Base-by-base conservation (phyloP, 1,140 invertebrate species). In the Drosophila repletoides region DNA sequence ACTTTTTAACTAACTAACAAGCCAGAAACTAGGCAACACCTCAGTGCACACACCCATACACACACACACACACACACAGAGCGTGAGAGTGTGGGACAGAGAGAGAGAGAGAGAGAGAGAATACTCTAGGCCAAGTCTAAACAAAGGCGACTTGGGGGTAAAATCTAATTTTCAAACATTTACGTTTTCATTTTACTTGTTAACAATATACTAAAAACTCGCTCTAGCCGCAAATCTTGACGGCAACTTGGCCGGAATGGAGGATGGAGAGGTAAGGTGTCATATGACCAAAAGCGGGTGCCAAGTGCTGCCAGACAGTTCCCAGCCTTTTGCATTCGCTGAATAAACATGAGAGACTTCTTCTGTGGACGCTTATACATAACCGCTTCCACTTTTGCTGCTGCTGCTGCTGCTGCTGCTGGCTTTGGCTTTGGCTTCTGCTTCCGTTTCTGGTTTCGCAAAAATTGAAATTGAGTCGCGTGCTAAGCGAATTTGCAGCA, bases 81-180 rank as follows among this genome's bases (percentile, higher is more conserved):
- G 6, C 14, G 19, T 12, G n/a, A 21, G 4, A 22, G 7, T 21
- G 4, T 61, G 36, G 21, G n/a, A 19, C 5, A 31, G 24, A n/a
- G n/a, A n/a, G n/a, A n/a, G n/a, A n/a, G n/a, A n/a, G n/a, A n/a
- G n/a, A n/a, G n/a, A n/a, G n/a, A 14, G 15, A 10, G 26, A 21
- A 28, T 21, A 17, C 29, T 15, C 34, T 19, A 7, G 22, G 28
- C 38, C 49, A 45, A 5, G 65, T 66, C 72, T 72, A 72, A 81
- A 81, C 77, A 81, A 81, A 81, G 70, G 77, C 77, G 59, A 65
- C 72, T 81, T 56, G 52, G 59, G n/a, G 51, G 55, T 69, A 51
- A 83, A 88, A 84, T 88, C 84, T 81, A 88, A 88, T 88, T 88
- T 87, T 70, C 84, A 76, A 88, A 88, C 84, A 88, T 88, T 88